Percentiles rank a stretch among this genome's conserved stretches.
These are phyloP conservation scores for Polyommatus icarus DNA, from an alignment of 2,888 invertebrate species.

Conservation along the genomic window DNA sequence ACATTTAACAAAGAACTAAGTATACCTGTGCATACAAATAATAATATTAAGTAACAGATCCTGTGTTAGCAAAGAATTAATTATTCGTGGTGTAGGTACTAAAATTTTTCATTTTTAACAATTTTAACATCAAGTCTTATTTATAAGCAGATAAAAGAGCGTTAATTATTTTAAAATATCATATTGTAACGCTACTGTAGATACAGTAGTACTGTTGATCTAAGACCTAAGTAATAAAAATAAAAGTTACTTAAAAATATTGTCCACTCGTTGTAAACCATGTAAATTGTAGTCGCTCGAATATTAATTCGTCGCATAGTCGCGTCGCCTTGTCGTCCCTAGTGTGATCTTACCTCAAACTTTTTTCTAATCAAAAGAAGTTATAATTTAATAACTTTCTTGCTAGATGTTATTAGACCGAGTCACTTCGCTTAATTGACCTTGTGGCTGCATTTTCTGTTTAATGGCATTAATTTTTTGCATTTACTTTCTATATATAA, in stretches of 20 bases:
- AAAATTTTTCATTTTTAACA: too few relatives aligned
- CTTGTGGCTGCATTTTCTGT: background rate
- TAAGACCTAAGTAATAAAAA: too few relatives aligned
- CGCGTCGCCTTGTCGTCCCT: background rate
- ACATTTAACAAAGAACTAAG: too few relatives aligned
- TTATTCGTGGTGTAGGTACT: too few relatives aligned
- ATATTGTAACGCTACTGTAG: too few relatives aligned
- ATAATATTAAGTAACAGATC: too few relatives aligned
- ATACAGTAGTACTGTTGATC: too few relatives aligned
- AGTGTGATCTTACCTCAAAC: constrained; percentile 25
- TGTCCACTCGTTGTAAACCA: background rate
- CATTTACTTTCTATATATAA: constrained; percentile 2
- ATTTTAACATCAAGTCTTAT: too few relatives aligned
- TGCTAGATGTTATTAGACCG: constrained; percentile 19
- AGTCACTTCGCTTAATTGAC: constrained; percentile 11
- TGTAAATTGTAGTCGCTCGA: background rate
- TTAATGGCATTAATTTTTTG: background rate
- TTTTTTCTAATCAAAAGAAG: constrained; percentile 32
- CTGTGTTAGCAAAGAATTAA: too few relatives aligned
- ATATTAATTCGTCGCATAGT: background rate
- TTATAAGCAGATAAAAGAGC: too few relatives aligned
- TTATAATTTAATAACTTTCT: constrained; percentile 25
- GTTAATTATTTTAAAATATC: too few relatives aligned
- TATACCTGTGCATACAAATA: too few relatives aligned
- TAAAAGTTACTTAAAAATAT: background rate